Evolutionary conservation across 2,113 vertebrate genomes (phyloP).

Genomic region (Cardinalis cardinalis): DNA sequence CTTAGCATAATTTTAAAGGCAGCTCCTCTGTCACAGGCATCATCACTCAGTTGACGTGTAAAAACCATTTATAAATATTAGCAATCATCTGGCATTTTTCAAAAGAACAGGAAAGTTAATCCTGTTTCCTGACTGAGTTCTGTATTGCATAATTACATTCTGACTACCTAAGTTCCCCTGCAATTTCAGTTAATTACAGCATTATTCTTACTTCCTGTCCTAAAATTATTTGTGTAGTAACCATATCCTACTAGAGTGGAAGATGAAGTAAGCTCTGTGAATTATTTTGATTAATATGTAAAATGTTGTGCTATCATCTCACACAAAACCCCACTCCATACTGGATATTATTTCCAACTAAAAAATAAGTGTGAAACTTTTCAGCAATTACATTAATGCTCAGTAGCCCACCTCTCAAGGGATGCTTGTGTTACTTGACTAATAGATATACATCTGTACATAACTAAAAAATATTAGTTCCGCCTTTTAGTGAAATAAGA

Average conservation of each 20-base stretch:
- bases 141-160: conserved; percentile 53
- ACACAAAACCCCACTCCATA: background rate
- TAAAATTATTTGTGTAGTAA: conserved; percentile 62
- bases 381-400: conserved; percentile 34
- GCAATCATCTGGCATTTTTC: conserved; percentile 59
- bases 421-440: background rate
- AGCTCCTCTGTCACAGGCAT: conserved; percentile 16
- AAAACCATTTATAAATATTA: conserved; percentile 64
- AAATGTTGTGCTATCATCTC: conserved; percentile 19
- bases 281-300: conserved; percentile 47
- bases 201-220: conserved; percentile 65
- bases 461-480: conserved; percentile 9
- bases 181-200: conserved; percentile 61
- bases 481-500: background rate
- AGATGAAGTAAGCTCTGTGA: conserved; percentile 48
- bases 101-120: conserved; percentile 58
- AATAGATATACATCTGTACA: background rate
- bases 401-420: background rate
- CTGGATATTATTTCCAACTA: background rate
- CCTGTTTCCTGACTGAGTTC: conserved; percentile 53
- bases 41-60: conserved; percentile 38
- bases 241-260: conserved; percentile 31
- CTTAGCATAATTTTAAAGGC: conserved; percentile 29
- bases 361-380: conserved; percentile 26
- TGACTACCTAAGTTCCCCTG: conserved; percentile 56